phyloP scores from a whole-genome alignment of 2,797 vertebrate genomes.

The Acipenser ruthenus region DNA sequence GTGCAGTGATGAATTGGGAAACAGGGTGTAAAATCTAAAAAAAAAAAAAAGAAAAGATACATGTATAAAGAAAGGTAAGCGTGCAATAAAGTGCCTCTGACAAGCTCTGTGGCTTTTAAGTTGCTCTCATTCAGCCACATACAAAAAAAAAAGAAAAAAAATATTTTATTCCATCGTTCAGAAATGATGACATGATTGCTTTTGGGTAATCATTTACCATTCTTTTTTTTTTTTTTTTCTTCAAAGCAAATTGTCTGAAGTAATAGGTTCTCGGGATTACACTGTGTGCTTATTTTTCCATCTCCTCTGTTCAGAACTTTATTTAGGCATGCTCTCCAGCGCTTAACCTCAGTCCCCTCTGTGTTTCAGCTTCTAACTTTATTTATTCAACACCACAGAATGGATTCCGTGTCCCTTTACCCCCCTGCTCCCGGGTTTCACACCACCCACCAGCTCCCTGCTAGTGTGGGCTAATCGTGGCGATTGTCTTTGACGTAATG shows the following conservation, averaged over 20 bases:
- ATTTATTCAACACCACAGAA: slow-evolving; percentile 92
- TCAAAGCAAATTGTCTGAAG: slow-evolving; percentile 90
- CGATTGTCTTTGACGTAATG: too few species aligned
- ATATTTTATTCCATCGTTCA: slow-evolving; percentile 99
- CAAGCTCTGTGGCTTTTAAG: slow-evolving; percentile 93
- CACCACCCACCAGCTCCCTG: neutral
- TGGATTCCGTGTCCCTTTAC: slow-evolving; percentile 44
- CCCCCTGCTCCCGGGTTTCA: neutral
- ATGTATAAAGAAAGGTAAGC: slow-evolving; percentile 16
- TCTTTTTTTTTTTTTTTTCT: slow-evolving; percentile 83
- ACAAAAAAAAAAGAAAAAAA: slow-evolving; percentile 62
- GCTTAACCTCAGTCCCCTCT: slow-evolving; percentile 84
- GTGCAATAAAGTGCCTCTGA: slow-evolving; percentile 79
- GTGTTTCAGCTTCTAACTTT: slow-evolving; percentile 74
- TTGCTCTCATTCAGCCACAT: slow-evolving; percentile 93
- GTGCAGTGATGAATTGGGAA: slow-evolving; percentile 79
- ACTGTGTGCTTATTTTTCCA: slow-evolving; percentile 39
- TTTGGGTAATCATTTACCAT: slow-evolving; percentile 99
- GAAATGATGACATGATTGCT: slow-evolving; percentile 99
- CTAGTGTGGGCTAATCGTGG: too few species aligned
- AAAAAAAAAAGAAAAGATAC: slow-evolving; percentile 36
- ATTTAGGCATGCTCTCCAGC: slow-evolving; percentile 77
- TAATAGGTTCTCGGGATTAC: slow-evolving; percentile 80
- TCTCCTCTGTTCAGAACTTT: slow-evolving; percentile 70
- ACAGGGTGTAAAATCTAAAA: slow-evolving; percentile 67